These are phyloP conservation scores for Schizopygopsis pylzovi DNA, from an alignment of 2,797 vertebrate genomes.

Conservation along the genomic window DNA sequence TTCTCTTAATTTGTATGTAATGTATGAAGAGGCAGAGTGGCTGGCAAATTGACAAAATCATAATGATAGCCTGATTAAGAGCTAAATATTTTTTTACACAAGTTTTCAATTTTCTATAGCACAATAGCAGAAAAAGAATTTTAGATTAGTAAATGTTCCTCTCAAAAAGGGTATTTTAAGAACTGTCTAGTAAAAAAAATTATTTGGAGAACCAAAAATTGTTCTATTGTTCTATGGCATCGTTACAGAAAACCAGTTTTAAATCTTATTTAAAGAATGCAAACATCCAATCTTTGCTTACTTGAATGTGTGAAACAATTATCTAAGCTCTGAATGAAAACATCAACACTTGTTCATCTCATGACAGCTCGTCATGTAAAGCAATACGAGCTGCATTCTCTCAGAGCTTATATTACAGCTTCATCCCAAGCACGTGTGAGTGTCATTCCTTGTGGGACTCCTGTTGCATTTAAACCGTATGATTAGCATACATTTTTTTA, in stretches of 20 bases:
- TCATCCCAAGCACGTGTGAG: background rate
- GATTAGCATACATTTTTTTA: background rate
- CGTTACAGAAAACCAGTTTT: background rate
- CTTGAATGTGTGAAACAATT: conserved; percentile 26
- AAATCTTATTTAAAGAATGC: background rate
- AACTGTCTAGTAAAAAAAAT: background rate
- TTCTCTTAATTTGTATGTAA: background rate
- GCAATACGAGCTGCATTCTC: conserved; percentile 4
- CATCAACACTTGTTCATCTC: conserved; percentile 31
- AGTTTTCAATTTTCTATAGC: background rate
- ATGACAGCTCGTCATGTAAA: conserved; percentile 31
- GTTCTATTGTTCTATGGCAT: background rate
- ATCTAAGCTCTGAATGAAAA: conserved; percentile 36
- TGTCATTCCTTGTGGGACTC: background rate
- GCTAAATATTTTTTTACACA: conserved; percentile 41
- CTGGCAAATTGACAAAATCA: conserved; percentile 47
- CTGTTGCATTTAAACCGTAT: background rate
- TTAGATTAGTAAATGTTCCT: background rate
- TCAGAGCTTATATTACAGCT: background rate
- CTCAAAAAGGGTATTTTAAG: background rate
- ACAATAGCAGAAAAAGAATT: background rate
- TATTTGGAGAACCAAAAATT: background rate
- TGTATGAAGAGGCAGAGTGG: background rate
- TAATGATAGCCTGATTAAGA: conserved; percentile 48
- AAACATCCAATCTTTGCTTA: conserved; percentile 20